A percentile compares a stretch with the other conserved stretches of the same genome.
Evolutionary conservation across 2,113 vertebrate genomes (phyloP).

Genomic region (Seriola rivoliana): DNA sequence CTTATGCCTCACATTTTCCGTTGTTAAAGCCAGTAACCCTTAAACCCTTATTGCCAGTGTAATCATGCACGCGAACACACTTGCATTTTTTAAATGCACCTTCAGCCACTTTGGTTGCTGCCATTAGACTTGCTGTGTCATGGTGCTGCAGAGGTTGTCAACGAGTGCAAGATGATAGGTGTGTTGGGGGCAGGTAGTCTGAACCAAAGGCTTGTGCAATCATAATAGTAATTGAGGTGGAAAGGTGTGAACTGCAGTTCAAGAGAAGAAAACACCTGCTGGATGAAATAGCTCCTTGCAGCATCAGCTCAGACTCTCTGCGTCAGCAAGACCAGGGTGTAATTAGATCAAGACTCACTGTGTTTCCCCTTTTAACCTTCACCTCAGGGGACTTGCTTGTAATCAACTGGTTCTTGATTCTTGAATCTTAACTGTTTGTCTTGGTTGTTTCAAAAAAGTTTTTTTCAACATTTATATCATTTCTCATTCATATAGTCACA

Average conservation of each 20-base stretch:
- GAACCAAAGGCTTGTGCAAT: constrained; percentile 26
- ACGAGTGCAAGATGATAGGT: constrained; percentile 21
- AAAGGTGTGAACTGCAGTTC: constrained; percentile 47
- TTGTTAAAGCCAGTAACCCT: constrained; percentile 66
- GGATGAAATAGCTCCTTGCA: constrained; percentile 39
- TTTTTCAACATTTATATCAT: background rate
- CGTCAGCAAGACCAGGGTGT: constrained; percentile 43
- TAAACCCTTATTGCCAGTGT: constrained; percentile 59
- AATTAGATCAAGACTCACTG: constrained; percentile 39
- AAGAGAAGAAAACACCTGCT: constrained; percentile 58
- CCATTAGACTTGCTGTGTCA: constrained; percentile 69
- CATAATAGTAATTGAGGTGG: constrained; percentile 60
- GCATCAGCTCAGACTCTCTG: constrained; percentile 17
- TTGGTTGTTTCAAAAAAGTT: background rate
- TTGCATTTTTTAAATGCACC: constrained; percentile 50
- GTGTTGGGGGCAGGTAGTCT: constrained; percentile 12
- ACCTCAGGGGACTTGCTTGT: background rate
- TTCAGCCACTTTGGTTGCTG: constrained; percentile 49
- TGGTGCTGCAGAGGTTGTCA: constrained; percentile 28
- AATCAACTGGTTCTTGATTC: constrained; percentile 10
- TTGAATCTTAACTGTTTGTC: background rate
- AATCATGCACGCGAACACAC: constrained; percentile 54
- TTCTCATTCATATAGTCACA: background rate
- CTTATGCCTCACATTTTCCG: constrained; percentile 78
- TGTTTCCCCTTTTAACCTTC: constrained; percentile 43